These are phyloP conservation scores for Solenopsis fugax DNA, from an alignment of 1,140 invertebrate genomes.

Conservation along the genomic window DNA sequence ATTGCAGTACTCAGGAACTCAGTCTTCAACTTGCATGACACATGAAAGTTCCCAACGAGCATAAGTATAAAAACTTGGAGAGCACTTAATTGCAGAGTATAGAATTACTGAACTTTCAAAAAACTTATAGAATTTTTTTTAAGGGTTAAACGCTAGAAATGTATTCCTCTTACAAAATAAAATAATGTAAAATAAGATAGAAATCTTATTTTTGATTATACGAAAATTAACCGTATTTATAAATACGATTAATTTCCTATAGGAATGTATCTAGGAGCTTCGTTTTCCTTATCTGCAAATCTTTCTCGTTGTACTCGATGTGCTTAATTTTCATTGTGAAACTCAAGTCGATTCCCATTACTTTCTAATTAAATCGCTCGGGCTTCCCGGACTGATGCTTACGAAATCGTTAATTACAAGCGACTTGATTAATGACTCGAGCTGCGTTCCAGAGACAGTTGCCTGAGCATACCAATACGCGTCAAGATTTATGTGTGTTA, in stretches of 20 bases:
- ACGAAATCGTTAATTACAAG: constrained; percentile 57
- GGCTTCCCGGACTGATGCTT: constrained; percentile 27
- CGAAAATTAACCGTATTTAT: neutral
- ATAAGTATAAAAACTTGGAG: no score
- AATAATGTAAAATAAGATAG: neutral
- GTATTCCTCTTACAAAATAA: neutral
- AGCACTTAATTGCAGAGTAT: no score
- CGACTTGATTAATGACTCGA: constrained; percentile 56
- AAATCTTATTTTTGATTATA: neutral
- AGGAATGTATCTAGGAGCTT: neutral
- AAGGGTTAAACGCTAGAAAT: no score
- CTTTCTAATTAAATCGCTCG: constrained; percentile 54
- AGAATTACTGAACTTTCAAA: no score
- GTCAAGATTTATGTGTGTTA: constrained; percentile 10
- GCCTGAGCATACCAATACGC: neutral
- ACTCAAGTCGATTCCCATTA: constrained; percentile 24
- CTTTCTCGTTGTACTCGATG: neutral
- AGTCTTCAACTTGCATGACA: no score
- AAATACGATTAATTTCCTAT: no score
- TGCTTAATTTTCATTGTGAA: constrained; percentile 51
- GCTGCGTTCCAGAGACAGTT: constrained; percentile 39
- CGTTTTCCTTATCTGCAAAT: constrained; percentile 23
- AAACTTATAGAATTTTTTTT: no score
- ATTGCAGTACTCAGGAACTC: no score
- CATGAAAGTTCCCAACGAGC: no score